Conservation (phyloP, 64 coral and sea anemone species). For the Trachythela sp. region DNA sequence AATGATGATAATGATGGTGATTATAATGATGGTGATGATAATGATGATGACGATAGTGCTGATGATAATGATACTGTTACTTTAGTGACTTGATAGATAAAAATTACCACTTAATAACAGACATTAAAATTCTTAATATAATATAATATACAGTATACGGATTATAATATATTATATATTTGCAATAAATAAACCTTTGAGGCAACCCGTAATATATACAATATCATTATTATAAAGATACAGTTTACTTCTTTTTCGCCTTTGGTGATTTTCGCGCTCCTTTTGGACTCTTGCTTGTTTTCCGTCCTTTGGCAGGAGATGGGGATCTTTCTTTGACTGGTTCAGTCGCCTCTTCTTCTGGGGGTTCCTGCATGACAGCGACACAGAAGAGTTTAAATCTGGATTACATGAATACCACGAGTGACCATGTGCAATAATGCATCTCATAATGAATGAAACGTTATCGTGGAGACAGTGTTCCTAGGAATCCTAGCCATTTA, state of each 20-base stretch:
- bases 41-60: too few relatives aligned
- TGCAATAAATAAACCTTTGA: neutral
- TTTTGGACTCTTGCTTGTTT: conserved; percentile 19
- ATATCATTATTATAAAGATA: neutral
- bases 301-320: neutral
- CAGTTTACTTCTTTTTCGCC: neutral
- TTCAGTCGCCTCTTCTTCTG: neutral
- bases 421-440: too few relatives aligned
- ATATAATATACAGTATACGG: neutral
- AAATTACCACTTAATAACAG: too few relatives aligned
- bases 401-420: too few relatives aligned
- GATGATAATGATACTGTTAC: too few relatives aligned
- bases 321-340: neutral
- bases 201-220: neutral
- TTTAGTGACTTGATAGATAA: too few relatives aligned
- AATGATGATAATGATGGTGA: too few relatives aligned
- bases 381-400: neutral
- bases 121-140: too few relatives aligned
- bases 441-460: too few relatives aligned
- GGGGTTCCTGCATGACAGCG: neutral
- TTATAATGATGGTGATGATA: too few relatives aligned
- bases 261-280: neutral
- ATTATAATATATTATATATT: neutral
- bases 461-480: too few relatives aligned
- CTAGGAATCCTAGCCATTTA: too few relatives aligned